Evolutionary conservation across 1,140 invertebrate species (phyloP), one percentile per base, ranked within the genome.

Genomic region (Lepeophtheirus salmonis): DNA sequence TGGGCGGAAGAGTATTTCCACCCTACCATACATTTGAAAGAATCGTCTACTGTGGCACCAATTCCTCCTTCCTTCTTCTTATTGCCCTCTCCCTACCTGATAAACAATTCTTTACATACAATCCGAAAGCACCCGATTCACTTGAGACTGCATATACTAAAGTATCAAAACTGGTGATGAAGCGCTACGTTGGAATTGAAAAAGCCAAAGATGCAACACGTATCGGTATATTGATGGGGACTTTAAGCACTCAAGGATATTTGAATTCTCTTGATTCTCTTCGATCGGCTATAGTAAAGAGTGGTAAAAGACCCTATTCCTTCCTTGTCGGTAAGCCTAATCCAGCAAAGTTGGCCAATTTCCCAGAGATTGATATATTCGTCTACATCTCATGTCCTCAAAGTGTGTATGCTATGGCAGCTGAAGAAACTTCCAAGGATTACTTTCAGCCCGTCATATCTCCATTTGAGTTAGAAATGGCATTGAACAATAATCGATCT

Each of bases 321-420:
- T 79, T 96, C 50, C 84, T 84, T 24, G 83, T 96, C 56, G 90
- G 90, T 1, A 90, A 90, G 72, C 81, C 89, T 16, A 95, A 89
- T 76, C 80, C 83, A 49, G 80, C 84, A 0, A 97, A 97, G 72
- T 71, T 97, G 59, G 89, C 89, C 0, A 97, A 97, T 73, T 89
- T 92, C 72, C 78, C 83, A 56, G 87, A 92, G 77, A 82, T 94
- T 55, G 89, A 96, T 70, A 78, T 86, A 51, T 96, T 88, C 75
- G 83, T 95, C 2, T 74, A 89, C 54, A 82, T 96, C 64, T 80
- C 86, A 0, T 97, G 92, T 72, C 79, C 88, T 14, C 87, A 94
- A 71, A 89, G 83, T 70, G n/a, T n/a, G n/a, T n/a, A n/a, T n/a
- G n/a, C n/a, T n/a, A n/a, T n/a, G n/a, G n/a, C n/a, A n/a, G 71